Conservation (phyloP, 2,113 vertebrate species). For the Butastur rufipennis region DNA sequence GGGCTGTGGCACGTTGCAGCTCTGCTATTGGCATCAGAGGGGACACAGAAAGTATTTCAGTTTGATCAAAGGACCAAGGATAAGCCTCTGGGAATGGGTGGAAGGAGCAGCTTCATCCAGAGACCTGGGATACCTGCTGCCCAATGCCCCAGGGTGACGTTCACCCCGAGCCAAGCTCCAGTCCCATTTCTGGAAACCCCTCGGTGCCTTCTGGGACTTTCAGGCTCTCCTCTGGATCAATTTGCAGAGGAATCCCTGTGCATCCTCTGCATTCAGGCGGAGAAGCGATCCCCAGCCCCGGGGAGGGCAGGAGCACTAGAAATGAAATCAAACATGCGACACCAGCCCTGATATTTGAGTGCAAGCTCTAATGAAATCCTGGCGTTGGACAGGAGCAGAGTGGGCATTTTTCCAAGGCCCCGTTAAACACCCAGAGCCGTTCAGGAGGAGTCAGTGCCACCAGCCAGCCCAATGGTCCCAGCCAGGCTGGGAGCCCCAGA, state of each 20-base stretch:
- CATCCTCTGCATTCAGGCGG: not conserved
- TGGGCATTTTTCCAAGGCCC: not conserved
- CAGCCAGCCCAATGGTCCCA: not conserved
- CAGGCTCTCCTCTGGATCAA: no score
- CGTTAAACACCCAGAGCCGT: rapidly evolving
- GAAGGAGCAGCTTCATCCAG: not conserved
- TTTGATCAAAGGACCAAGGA: not conserved
- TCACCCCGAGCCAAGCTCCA: not conserved
- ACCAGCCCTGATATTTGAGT: not conserved
- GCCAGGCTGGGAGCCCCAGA: not conserved
- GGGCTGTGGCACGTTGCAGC: rapidly evolving
- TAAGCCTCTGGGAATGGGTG: rapidly evolving
- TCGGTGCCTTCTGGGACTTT: not conserved
- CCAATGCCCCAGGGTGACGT: rapidly evolving
- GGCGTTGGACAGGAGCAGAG: not conserved
- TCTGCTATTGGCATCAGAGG: not conserved
- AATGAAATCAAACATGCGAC: not conserved
- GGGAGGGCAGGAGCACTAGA: not conserved
- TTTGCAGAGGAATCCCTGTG: not conserved
- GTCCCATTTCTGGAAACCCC: not conserved
- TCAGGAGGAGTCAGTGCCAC: not conserved
- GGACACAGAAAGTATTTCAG: not conserved
- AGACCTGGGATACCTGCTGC: not conserved
- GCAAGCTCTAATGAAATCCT: not conserved
- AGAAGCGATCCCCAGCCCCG: not conserved